Conservation (phyloP, 2,888 invertebrate species). For the Tridacna crocea region DNA sequence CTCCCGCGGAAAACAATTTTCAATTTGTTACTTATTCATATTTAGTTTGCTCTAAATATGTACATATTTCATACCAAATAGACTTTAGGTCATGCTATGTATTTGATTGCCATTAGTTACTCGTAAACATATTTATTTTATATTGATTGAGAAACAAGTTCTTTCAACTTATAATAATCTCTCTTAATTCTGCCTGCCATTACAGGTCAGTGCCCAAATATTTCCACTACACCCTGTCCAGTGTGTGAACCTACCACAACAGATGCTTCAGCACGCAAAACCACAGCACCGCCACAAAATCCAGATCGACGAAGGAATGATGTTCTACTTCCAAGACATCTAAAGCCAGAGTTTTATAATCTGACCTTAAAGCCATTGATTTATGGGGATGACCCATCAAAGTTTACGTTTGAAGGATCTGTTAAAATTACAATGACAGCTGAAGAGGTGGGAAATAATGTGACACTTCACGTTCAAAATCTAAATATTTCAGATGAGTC, state of each 20-base stretch:
- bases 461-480: constrained; percentile 73
- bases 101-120: no score
- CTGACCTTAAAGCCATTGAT: constrained; percentile 76
- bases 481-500: constrained; percentile 61
- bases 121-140: no score
- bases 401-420: constrained; percentile 74
- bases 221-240: not conserved
- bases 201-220: not conserved
- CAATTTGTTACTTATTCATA: no score
- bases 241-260: not conserved
- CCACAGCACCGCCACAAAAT: constrained; percentile 11
- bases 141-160: no score
- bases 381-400: constrained; percentile 66
- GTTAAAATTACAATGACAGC: constrained; percentile 68
- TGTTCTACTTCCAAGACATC: constrained; percentile 61
- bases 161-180: no score
- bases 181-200: no score
- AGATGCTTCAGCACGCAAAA: not conserved
- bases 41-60: no score
- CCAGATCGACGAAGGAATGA: constrained; percentile 33
- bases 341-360: constrained; percentile 73
- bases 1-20: no score
- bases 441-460: constrained; percentile 54
- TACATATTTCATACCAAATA: no score
- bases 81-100: no score